Percentiles rank a stretch among this genome's conserved stretches.
Evolutionary conservation across 2,797 vertebrate species (phyloP).

Genomic region (Perodicticus potto): DNA sequence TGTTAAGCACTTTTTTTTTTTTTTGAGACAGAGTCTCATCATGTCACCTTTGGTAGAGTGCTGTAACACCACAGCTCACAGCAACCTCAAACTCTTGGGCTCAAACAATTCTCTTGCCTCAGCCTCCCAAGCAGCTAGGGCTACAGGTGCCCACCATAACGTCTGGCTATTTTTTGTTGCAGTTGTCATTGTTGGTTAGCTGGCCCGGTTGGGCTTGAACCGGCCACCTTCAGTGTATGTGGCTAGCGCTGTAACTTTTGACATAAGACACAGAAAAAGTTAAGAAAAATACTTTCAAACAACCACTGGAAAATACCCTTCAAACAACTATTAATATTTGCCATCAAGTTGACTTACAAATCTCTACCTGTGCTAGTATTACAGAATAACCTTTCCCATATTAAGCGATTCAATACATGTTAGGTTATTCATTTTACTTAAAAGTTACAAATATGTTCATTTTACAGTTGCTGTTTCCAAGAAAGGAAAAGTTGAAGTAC

Average conservation of each 20-base stretch:
- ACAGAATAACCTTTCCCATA: conserved; percentile 5
- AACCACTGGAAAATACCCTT: neutral
- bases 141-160: no score
- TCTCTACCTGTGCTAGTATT: neutral
- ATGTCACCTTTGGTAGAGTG: no score
- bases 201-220: no score
- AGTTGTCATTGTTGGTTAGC: no score
- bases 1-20: no score
- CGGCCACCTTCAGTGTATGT: no score
- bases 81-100: no score
- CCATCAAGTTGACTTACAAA: conserved; percentile 4
- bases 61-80: no score
- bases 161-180: no score
- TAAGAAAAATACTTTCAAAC: conserved; percentile 30
- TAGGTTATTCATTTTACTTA: conserved; percentile 36
- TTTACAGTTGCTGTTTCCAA: conserved; percentile 28
- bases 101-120: no score
- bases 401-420: neutral
- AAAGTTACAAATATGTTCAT: conserved; percentile 28
- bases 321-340: neutral
- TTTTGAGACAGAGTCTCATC: no score
- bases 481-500: conserved; percentile 36
- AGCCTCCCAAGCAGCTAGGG: no score
- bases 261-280: neutral
- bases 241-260: neutral